These are phyloP conservation scores for Agriopis leucophaearia DNA, from an alignment of 2,888 invertebrate species.

Conservation along the genomic window DNA sequence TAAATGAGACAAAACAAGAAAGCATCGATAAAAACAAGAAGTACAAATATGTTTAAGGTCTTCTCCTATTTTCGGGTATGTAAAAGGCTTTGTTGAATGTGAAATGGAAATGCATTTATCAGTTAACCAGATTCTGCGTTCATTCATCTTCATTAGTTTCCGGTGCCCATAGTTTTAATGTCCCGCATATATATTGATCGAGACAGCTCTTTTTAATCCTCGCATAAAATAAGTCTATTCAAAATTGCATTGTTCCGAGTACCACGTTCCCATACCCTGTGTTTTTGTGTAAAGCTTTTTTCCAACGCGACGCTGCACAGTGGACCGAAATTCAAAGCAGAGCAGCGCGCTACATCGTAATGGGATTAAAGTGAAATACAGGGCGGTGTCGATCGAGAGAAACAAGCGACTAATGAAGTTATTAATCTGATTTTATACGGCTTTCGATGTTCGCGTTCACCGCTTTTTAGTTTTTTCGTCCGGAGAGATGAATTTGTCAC, in stretches of 20 bases:
- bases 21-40: not conserved
- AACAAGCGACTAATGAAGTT: conserved; percentile 86
- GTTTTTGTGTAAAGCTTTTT: conserved; percentile 50
- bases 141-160: conserved; percentile 28
- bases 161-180: conserved; percentile 20
- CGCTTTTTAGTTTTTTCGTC: conserved; percentile 63
- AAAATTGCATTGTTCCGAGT: conserved; percentile 41
- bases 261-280: conserved; percentile 32
- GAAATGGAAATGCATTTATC: not conserved
- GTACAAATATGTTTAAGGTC: conserved; percentile 1
- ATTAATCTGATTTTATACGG: conserved; percentile 83
- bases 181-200: conserved; percentile 32
- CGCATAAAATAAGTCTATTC: conserved; percentile 39
- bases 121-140: conserved; percentile 8
- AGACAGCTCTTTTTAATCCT: conserved; percentile 33
- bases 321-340: conserved; percentile 66
- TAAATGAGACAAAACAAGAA: not conserved
- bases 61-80: conserved; percentile 19
- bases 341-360: conserved; percentile 70
- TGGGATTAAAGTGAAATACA: conserved; percentile 85
- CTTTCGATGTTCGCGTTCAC: conserved; percentile 71
- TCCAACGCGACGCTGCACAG: conserved; percentile 47
- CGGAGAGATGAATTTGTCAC: conserved; percentile 58
- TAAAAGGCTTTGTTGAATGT: conserved; percentile 6
- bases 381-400: conserved; percentile 81